Percentiles rank a stretch among this genome's conserved stretches.
Conservation (phyloP, 2,888 invertebrate species). For the Pseudococcus viburni region DNA sequence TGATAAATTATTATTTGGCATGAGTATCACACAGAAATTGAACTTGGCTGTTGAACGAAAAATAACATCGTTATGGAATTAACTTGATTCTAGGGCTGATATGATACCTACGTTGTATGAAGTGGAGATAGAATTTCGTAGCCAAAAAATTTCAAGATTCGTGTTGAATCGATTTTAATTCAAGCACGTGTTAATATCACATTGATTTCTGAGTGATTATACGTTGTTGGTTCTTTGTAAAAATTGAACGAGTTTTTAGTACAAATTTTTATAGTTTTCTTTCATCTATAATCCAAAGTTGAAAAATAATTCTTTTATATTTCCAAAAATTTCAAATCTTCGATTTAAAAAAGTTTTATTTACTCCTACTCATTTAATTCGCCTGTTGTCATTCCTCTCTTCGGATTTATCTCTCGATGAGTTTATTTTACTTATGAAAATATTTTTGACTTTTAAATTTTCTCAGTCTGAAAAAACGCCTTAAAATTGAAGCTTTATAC, state of each 20-base stretch:
- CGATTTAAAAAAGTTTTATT: background rate
- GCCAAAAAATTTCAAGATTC: background rate
- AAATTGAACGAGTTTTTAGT: background rate
- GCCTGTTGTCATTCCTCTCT: background rate
- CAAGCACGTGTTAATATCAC: background rate
- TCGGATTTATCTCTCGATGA: background rate
- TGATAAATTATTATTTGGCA: slow-evolving; percentile 38
- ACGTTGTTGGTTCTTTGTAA: too few species aligned
- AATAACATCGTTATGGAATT: background rate
- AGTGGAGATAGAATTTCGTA: background rate
- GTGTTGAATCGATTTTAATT: background rate
- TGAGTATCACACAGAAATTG: slow-evolving; percentile 5
- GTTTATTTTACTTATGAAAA: background rate
- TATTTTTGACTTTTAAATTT: background rate
- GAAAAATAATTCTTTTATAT: background rate
- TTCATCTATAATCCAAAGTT: background rate
- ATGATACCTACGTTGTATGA: background rate
- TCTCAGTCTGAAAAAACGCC: background rate
- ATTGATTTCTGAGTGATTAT: background rate
- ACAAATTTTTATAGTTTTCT: background rate
- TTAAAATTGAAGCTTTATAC: slow-evolving; percentile 5
- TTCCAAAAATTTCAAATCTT: background rate
- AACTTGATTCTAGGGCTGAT: background rate
- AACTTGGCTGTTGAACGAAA: slow-evolving; percentile 4
- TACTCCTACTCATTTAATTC: background rate